Base-by-base conservation (phyloP, 2,888 invertebrate genomes). In the Pandemis heparana region DNA sequence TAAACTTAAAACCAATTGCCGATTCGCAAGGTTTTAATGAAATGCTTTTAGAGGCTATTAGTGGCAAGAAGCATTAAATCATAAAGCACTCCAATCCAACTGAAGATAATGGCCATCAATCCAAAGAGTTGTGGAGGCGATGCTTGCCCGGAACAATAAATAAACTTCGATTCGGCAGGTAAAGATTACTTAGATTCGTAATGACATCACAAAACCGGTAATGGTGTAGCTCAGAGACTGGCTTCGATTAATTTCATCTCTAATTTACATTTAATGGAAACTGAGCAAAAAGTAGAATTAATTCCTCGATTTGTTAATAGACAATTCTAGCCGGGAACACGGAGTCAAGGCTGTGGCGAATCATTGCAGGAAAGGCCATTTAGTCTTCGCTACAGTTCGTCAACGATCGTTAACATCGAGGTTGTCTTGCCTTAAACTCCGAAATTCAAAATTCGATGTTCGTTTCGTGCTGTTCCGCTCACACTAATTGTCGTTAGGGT, bases 261-360 rank as follows among this genome's bases (percentile, higher is more conserved):
- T 84, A 84, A 87, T 86, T 87, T 85, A 84, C 82, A 84, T 87
- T 86, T 83, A 85, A 87, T 88, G 82, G 82, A 87, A 85, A 84
- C 80, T 77, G 66, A 82, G 81, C 85, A 85, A 85, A 86, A 86
- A 85, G 77, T 76, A 77, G 77, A 81, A 76, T 77, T 76, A 70
- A 68, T 74, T 73, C 70, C 43, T 60, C 61, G 32, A 48, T 71
- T 62, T 75, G 75, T 72, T 74, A 76, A 74, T 71, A 70, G 62
- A 74, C 74, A 46, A 56, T 63, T 48, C 56, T 76, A 79, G 77
- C 82, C 59, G 74, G 71, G 75, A 80, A 80, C 79, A 77, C 67
- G 76, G 71, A 76, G 71, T 81, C 81, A 83, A 85, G 81, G 82
- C 82, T 85, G 82, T 81, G 75, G 75, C 84, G 76, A 86, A 87